phyloP scores from a whole-genome alignment of 2,113 vertebrate genomes.

The Toxotes jaculatrix region DNA sequence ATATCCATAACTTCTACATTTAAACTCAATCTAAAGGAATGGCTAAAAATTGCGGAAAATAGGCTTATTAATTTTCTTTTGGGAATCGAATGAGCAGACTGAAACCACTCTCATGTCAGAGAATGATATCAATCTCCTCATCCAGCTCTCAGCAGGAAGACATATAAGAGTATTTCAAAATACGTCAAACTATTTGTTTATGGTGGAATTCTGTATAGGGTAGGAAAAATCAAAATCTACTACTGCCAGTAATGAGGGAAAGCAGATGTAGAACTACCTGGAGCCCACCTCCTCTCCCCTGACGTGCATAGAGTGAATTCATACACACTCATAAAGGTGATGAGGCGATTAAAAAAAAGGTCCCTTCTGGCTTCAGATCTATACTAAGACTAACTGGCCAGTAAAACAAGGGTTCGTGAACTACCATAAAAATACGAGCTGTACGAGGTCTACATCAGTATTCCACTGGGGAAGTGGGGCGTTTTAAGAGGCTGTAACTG shows the following conservation, averaged over 20 bases:
- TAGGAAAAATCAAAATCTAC: background rate
- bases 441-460: slow-evolving; percentile 35
- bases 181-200: background rate
- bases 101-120: background rate
- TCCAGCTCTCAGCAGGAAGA: background rate
- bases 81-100: background rate
- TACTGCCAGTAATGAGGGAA: background rate
- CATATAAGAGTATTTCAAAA: background rate
- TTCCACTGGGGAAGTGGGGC: slow-evolving; percentile 21
- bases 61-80: background rate
- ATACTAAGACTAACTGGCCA: background rate
- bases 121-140: background rate
- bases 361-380: slow-evolving; percentile 9
- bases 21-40: background rate
- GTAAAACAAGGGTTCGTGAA: slow-evolving; percentile 30
- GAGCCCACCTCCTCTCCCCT: background rate
- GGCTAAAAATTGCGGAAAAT: background rate
- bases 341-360: background rate
- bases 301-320: background rate
- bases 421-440: slow-evolving; percentile 20
- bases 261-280: background rate
- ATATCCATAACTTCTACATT: background rate
- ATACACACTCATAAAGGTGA: background rate
- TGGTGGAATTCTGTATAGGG: background rate
- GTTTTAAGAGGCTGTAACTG: slow-evolving; percentile 48